A percentile compares a stretch with the other conserved stretches of the same genome.
phyloP scores from a whole-genome alignment of 2,797 vertebrate species.

The Erithacus rubecula region DNA sequence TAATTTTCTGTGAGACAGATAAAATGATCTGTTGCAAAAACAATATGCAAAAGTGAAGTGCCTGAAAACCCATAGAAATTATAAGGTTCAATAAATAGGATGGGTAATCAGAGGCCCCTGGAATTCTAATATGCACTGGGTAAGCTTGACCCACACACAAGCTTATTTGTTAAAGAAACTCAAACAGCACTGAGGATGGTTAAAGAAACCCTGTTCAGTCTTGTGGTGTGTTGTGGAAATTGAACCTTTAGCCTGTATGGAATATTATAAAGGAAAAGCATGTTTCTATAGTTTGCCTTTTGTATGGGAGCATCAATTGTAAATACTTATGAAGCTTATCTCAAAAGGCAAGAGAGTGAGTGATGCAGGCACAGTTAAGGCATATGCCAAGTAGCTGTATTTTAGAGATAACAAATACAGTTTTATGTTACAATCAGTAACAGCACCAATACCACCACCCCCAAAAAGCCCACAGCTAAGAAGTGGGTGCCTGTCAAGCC shows the following conservation, averaged over 20 bases:
- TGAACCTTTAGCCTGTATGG: not conserved
- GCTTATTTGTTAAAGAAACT: not conserved
- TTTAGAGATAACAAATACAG: not conserved
- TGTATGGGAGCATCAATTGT: not conserved
- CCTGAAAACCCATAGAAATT: not conserved
- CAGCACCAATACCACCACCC: not conserved
- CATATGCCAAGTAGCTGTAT: not conserved
- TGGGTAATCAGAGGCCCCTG: not conserved
- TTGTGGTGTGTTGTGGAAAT: slow-evolving; percentile 6
- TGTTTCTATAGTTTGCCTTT: not conserved
- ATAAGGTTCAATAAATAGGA: not conserved
- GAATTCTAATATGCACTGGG: not conserved
- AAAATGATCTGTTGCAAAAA: not conserved
- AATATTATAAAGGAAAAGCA: slow-evolving; percentile 34
- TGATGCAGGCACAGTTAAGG: not conserved
- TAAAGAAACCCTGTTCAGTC: not conserved
- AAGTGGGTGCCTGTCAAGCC: not conserved
- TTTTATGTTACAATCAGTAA: not conserved
- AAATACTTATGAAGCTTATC: not conserved
- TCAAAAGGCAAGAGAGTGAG: not conserved
- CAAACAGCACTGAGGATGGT: not conserved
- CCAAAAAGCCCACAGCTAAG: not conserved
- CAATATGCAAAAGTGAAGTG: not conserved
- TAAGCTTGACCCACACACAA: not conserved
- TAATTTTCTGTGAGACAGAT: not conserved